Percentiles rank a stretch among this genome's conserved stretches.
These are phyloP conservation scores for Acinonyx jubatus DNA, from an alignment of 2,113 vertebrate genomes.

Conservation along the genomic window DNA sequence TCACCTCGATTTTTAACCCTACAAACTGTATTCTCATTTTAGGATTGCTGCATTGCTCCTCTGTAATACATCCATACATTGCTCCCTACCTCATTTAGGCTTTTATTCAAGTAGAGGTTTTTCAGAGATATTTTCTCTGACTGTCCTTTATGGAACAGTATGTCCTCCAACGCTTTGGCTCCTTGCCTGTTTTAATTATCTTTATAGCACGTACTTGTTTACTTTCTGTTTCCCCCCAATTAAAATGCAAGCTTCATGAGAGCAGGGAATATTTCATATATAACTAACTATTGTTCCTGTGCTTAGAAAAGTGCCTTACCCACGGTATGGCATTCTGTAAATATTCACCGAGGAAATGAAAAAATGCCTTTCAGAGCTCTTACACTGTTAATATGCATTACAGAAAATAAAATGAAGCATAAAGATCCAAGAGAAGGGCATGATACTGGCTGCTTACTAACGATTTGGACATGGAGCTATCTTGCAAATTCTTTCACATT, in stretches of 20 bases:
- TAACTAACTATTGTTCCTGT: not conserved
- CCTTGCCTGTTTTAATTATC: not conserved
- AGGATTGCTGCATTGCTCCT: not conserved
- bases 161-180: not conserved
- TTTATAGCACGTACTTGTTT: not conserved
- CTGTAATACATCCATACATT: not conserved
- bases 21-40: not conserved
- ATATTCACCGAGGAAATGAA: not conserved
- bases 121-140: not conserved
- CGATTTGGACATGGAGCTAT: not conserved
- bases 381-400: not conserved
- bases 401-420: not conserved
- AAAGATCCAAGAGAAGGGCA: not conserved
- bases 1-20: not conserved
- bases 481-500: not conserved
- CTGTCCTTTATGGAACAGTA: not conserved
- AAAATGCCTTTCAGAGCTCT: not conserved
- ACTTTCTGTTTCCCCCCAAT: not conserved
- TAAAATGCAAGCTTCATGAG: not conserved
- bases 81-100: not conserved
- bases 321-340: not conserved
- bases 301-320: not conserved
- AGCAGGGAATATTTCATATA: not conserved
- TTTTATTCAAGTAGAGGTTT: not conserved
- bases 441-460: not conserved